phyloP scores from a whole-genome alignment of 1,140 invertebrate species.

The Drosophila eugracilis region DNA sequence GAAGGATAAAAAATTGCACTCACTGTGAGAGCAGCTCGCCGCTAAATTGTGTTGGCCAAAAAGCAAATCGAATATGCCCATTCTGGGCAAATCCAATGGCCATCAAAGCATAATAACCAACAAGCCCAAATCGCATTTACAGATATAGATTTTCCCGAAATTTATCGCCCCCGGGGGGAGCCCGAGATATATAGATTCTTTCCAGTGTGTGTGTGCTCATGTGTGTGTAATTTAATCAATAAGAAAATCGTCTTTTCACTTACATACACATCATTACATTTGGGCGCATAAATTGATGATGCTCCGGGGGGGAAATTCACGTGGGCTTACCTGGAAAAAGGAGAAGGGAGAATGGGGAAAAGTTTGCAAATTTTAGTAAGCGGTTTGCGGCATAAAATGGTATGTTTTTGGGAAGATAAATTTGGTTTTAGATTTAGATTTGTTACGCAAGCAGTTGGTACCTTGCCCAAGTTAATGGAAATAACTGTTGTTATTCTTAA shows the following conservation, averaged over 20 bases:
- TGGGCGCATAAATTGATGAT: conserved; percentile 61
- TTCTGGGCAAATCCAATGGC: conserved; percentile 35
- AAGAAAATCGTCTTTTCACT: conserved; percentile 76
- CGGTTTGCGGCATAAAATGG: conserved; percentile 17
- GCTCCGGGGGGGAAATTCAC: conserved; percentile 35
- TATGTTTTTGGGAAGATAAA: too few relatives aligned
- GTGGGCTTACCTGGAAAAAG: conserved; percentile 61
- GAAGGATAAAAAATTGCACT: conserved; percentile 38
- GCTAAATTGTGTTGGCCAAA: conserved; percentile 21
- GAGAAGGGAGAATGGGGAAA: conserved; percentile 12
- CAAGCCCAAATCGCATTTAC: conserved; percentile 48
- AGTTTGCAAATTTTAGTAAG: conserved; percentile 9
- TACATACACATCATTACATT: conserved; percentile 66
- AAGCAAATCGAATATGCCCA: conserved; percentile 43
- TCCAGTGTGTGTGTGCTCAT: conserved; percentile 31
- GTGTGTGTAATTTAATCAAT: conserved; percentile 73
- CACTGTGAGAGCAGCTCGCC: background rate
- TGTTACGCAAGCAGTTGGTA: too few relatives aligned
- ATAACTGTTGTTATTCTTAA: too few relatives aligned
- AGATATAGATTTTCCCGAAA: conserved; percentile 40
- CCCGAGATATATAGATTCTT: background rate
- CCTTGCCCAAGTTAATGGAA: too few relatives aligned
- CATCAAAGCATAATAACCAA: conserved; percentile 51
- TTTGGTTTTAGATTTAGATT: too few relatives aligned
- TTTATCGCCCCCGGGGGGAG: conserved; percentile 35